Evolutionary conservation across 2,888 invertebrate species (phyloP).

Genomic region (Plebejus anna): DNA sequence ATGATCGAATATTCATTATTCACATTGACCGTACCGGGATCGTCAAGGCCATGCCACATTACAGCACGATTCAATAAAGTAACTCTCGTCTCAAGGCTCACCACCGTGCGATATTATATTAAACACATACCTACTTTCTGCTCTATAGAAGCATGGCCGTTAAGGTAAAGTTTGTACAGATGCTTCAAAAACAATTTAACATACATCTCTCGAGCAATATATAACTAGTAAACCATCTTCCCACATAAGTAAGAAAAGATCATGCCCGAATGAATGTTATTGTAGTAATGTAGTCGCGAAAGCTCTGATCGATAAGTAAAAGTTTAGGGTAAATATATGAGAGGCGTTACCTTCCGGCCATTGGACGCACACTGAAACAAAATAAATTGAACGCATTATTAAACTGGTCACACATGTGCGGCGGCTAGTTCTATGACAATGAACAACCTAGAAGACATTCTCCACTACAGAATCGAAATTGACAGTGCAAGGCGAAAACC

Average conservation of each 20-base stretch:
- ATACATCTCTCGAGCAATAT: slow-evolving; percentile 61
- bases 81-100: slow-evolving; percentile 41
- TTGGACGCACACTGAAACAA: slow-evolving; percentile 93
- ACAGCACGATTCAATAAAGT: slow-evolving; percentile 48
- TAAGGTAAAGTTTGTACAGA: slow-evolving; percentile 51
- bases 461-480: slow-evolving; percentile 64
- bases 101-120: slow-evolving; percentile 45
- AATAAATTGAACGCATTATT: slow-evolving; percentile 47
- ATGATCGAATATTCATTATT: slow-evolving; percentile 49
- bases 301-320: slow-evolving; percentile 57
- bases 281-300: slow-evolving; percentile 65
- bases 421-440: slow-evolving; percentile 52
- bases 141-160: slow-evolving; percentile 65
- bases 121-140: slow-evolving; percentile 47
- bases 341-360: slow-evolving; percentile 91
- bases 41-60: slow-evolving; percentile 59
- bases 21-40: slow-evolving; percentile 50
- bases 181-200: slow-evolving; percentile 58
- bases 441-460: slow-evolving; percentile 65
- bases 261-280: slow-evolving; percentile 75
- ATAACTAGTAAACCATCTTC: slow-evolving; percentile 64
- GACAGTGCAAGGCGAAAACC: slow-evolving; percentile 64
- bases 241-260: slow-evolving; percentile 67
- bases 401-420: slow-evolving; percentile 12
- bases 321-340: slow-evolving; percentile 41